Base-by-base conservation (phyloP, 2,113 vertebrate species). In the Chloropsis cyanopogon region DNA sequence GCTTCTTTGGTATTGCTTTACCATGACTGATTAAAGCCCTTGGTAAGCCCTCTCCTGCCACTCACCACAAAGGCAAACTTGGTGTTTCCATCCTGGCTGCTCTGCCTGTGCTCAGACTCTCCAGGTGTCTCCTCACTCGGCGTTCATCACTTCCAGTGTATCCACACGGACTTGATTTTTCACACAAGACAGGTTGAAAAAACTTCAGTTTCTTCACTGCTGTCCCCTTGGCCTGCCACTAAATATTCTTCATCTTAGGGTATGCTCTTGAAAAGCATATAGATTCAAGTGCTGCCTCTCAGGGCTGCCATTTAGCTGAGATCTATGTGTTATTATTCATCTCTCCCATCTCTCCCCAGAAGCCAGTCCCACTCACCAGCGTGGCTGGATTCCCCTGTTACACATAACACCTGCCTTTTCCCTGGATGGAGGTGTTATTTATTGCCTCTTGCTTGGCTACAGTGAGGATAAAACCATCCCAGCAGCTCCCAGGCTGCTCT, bases 381-480 rank as follows among this genome's bases (percentile, higher is more conserved):
- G 0, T 41, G 85, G 49, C 75, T 87, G 90, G 72, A 66, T 82
- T 96, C 90, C 88, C 78, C 92, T 0, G 14, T 77, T 68, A 73
- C 69, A 33, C 39, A 79, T 77, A 82, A 86, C 0, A 1, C 50
- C 82, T 92, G 85, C 56, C 82, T 80, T 84, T 77, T 61, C 92
- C 88, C 82, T 90, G 91, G 60, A 54, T 75, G 88, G 66, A 72
- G 49, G 47, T 33, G 49, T 93, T 93, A 91, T 93, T 96, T 95
- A 95, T 71, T 85, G 83, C 91, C 70, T 93, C 53, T 82, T 50
- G 52, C 91, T 78, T 70, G 76, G 79, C 85, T 75, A 12, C 37
- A 24, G 47, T 50, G 52, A 77, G 69, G 86, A 64, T 28, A 11
- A 64, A 93, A 54, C 68, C 15, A 1, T 31, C 59, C 73, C 59